Base-by-base conservation (phyloP, 2,797 vertebrate species). In the Hephaestus fuliginosus region DNA sequence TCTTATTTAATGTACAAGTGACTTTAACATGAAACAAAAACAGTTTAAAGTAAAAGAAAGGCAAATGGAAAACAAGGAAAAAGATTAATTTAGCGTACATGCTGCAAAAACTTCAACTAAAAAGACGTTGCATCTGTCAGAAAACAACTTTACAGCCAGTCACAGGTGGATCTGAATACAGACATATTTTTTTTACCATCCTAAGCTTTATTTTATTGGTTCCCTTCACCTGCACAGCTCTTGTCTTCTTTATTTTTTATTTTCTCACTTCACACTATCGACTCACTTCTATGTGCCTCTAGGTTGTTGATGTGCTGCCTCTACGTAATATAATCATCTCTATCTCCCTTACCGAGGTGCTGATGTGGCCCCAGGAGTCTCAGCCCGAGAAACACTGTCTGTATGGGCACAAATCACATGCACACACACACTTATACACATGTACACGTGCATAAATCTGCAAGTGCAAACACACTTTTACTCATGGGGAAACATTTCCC, bases 361-460 rank as follows among this genome's bases (percentile, higher is more conserved):
- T 56, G 55, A 51, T 64, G 53, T 36, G 53, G 75, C 41, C 25
- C 75, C 43, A 44, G 55, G 57, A 68, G 61, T 58, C 67, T 63
- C 46, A 48, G 69, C 64, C 10, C 51, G 75, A 56, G 57, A 87
- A 76, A 61, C 69, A 51, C 46, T 36, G 56, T 83, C 63, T 51
- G 61, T 65, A 9, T 56, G 46, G 67, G 62, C 67, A 71, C 68
- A 75, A 66, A 84, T 74, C 70, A 70, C 81, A 74, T 30, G 48
- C 70, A 60, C 36, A 61, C n/a, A 58, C 69, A 55, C 33, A 66
- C 66, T 95, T 83, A 81, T 64, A n/a, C 94, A 95, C 90, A 76
- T 1, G 43, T 44, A 49, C 55, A 46, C 53, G 51, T 52, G 49
- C 33, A 91, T 70, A 81, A 39, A 76, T 82, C 15, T 49, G 33